Conservation (phyloP, 2,888 invertebrate genomes). For the Tenthredo amoena region DNA sequence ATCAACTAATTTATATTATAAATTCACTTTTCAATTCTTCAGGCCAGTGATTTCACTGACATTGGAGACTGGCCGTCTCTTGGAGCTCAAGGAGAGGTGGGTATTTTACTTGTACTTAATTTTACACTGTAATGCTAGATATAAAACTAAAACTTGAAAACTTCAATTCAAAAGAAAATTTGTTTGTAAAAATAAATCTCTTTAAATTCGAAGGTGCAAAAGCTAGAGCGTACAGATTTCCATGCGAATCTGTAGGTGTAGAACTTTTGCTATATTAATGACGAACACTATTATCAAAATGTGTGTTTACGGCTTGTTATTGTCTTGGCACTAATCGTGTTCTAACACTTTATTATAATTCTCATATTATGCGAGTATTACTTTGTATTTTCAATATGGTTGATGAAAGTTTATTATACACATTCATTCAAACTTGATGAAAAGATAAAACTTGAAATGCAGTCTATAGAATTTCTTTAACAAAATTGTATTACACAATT, state of each 20-base stretch:
- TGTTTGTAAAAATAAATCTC: background rate
- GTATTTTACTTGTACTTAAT: constrained; percentile 65
- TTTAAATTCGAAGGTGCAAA: constrained; percentile 64
- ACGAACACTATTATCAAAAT: background rate
- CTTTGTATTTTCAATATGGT: background rate
- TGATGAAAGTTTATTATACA: background rate
- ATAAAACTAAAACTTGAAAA: background rate
- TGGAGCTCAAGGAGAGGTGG: constrained; percentile 83
- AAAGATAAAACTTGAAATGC: background rate
- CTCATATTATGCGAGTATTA: background rate
- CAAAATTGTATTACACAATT: background rate
- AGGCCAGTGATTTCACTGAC: constrained; percentile 94
- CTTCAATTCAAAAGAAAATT: background rate
- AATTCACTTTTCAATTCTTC: constrained; percentile 71
- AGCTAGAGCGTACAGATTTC: constrained; percentile 70
- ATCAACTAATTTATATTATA: background rate
- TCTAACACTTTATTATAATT: constrained; percentile 19
- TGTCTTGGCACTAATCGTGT: constrained; percentile 33
- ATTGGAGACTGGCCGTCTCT: constrained; percentile 96
- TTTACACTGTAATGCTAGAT: constrained; percentile 4
- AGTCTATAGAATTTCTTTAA: background rate
- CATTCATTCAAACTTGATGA: background rate
- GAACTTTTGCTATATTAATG: constrained; percentile 71
- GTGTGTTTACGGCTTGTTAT: background rate
- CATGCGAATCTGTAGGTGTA: constrained; percentile 68